These are phyloP conservation scores for Clavelina lepadiformis DNA, from an alignment of 23 tunicate genomes.

Conservation along the genomic window DNA sequence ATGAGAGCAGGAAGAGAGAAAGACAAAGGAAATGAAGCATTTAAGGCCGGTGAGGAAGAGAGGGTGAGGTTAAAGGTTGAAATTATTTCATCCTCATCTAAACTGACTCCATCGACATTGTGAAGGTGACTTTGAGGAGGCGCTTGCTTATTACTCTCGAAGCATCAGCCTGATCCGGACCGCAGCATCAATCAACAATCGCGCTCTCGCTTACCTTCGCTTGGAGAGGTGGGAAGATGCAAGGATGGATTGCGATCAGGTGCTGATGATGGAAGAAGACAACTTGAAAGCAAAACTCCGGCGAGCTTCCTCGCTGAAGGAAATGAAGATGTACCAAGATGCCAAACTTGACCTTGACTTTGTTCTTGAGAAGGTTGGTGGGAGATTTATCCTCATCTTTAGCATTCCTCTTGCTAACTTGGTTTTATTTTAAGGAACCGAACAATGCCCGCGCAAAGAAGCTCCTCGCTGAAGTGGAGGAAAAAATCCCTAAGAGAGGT, in stretches of 20 bases:
- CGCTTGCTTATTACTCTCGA: constrained; percentile 70
- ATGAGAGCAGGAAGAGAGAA: constrained; percentile 51
- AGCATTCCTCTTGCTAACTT: not conserved
- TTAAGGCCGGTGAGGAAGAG: constrained; percentile 62
- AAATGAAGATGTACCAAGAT: constrained; percentile 18
- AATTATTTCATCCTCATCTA: not conserved
- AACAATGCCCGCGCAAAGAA: constrained; percentile 63
- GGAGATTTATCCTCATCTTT: not conserved
- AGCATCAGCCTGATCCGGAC: constrained; percentile 50
- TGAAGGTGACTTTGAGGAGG: constrained; percentile 90
- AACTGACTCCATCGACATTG: not conserved
- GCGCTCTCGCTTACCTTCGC: constrained; percentile 73
- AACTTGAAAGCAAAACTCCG: constrained; percentile 82
- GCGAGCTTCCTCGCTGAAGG: constrained; percentile 72
- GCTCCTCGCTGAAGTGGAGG: constrained; percentile 60
- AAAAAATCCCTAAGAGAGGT: constrained; percentile 33
- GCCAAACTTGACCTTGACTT: constrained; percentile 57
- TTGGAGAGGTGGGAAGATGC: constrained; percentile 62
- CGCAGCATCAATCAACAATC: constrained; percentile 77
- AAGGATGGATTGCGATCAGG: constrained; percentile 44
- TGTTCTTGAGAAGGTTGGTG: constrained; percentile 53
- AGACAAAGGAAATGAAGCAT: constrained; percentile 92
- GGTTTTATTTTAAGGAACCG: constrained; percentile 55
- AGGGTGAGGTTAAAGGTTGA: no score
- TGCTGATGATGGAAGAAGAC: constrained; percentile 47